Evolutionary conservation across 2,113 vertebrate species (phyloP), one percentile per base, ranked within the genome.

Genomic region (Pygoscelis antarcticus): DNA sequence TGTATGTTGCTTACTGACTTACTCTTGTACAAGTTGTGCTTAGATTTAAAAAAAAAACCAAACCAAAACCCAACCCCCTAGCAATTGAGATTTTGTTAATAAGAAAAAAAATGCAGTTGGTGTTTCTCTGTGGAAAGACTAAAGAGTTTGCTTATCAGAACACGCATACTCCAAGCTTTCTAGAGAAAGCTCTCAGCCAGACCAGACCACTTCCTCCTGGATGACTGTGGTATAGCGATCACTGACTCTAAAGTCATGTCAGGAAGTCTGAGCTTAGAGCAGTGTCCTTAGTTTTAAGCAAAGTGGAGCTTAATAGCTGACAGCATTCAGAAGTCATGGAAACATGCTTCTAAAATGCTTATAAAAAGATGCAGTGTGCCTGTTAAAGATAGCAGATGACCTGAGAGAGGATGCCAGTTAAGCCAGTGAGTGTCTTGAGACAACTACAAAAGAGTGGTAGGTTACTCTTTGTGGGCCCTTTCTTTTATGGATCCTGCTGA

Each of bases 231-330:
- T 71, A 3, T 26, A 38, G 68, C 83, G 68, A 16, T 87, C 72
- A 18, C 69, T 0, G 1, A 8, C 60, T 81, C 47, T 21, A 0
- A 84, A 92, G 17, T 60, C 81, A 25, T 19, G 16, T 66, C 90
- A 78, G 88, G 92, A 90, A 92, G 49, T 65, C 58, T 92, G 93
- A 90, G 83, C 83, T 71, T 66, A 51, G 80, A 81, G 60, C 86
- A 36, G 21, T 25, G 58, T 51, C 80, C 93, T 81, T 87, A 66
- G 72, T 47, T 87, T 60, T 62, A 83, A 90, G 58, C 19, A 32
- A 52, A 60, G n/a, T 65, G 75, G 51, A 94, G 58, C 25, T 94
- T 83, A 42, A 27, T 66, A 65, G 64, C 76, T 60, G 57, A 3
- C 38, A 52, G 60, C 69, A 29, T 82, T 92, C 42, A 54, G 86